Base-by-base conservation (phyloP, 1,140 invertebrate genomes). In the Aphelenchoides fujianensis region DNA sequence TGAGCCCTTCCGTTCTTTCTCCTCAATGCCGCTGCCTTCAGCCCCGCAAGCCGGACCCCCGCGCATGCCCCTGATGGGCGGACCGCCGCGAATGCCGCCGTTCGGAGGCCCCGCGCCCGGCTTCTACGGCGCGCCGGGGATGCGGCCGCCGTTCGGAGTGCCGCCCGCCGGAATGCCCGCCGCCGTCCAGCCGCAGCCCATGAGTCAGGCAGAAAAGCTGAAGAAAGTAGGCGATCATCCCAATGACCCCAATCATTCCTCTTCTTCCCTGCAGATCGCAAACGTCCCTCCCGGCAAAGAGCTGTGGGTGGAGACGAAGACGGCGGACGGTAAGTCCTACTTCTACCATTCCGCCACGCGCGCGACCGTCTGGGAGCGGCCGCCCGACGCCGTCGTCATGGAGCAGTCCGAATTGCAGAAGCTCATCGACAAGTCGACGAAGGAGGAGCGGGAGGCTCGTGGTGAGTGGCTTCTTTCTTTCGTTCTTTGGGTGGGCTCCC, bases 231-330 rank as follows among this genome's bases (percentile, higher is more conserved):
- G 36, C n/a, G 28, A 30, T 1, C 27, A 55, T 27, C 5, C 3
- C 34, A 67, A 41, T 3, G 59, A 28, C 41, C 27, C 19, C 9
- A 53, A 28, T 27, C n/a, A 35, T 62, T 59, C 1, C 23, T 73
- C 32, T 12, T n/a, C n/a, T n/a, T 54, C n/a, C n/a, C 62, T 71
- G 16, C 57, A 70, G 75, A 61, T 67, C 71, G 52, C 63, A 27
- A 57, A 57, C 34, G 70, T 76, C n/a, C 57, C 75, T 12, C 53
- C 74, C 9, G 78, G 74, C 34, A 52, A 85, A 41, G 86, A 87
- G 74, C 67, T 87, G 3, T 87, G 86, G 86, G 86, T 87, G 1
- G 86, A 87, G 77, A 86, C 85, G 1, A 87, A 86, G 69, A 82
- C 85, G 53, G 79, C 79, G 28, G 86, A 87, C 72, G 86, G 85